A percentile compares a stretch with the other conserved stretches of the same genome.
Conservation (phyloP, 2,113 vertebrate genomes). For the Phalacrocorax brasilianus region DNA sequence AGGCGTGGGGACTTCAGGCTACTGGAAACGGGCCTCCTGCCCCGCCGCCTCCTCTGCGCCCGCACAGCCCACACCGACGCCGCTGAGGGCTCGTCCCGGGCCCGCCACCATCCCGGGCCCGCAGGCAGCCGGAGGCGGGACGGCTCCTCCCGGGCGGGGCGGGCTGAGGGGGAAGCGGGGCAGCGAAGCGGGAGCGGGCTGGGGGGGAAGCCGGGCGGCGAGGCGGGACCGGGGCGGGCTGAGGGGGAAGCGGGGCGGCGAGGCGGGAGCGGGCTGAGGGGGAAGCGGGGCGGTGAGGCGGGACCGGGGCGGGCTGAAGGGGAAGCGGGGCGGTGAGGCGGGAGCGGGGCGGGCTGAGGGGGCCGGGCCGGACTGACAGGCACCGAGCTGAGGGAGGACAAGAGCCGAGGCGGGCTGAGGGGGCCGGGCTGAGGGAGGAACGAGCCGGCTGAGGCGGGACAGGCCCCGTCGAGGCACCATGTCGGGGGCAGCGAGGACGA, state of each 20-base stretch:
- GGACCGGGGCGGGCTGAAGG: neutral
- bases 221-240: neutral
- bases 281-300: neutral
- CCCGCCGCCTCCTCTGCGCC: neutral
- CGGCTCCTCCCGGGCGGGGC: neutral
- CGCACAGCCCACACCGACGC: no score
- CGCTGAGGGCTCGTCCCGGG: no score
- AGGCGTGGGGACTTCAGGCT: accelerated
- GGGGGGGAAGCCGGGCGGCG: neutral
- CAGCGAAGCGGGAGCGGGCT: neutral
- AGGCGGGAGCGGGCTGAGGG: neutral
- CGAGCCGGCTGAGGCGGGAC: accelerated
- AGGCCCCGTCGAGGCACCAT: neutral
- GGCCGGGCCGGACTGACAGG: neutral
- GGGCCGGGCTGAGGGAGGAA: neutral
- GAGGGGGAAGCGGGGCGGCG: neutral
- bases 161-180: neutral
- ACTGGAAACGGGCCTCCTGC: accelerated
- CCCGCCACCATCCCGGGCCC: no score
- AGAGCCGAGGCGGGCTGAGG: neutral
- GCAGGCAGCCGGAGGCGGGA: neutral
- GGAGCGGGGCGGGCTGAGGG: no score
- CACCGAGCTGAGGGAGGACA: neutral
- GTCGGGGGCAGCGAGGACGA: conserved; percentile 2
- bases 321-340: accelerated